Percentiles rank a stretch among this genome's conserved stretches.
Conservation (phyloP, 2,888 invertebrate genomes). For the Trachelus tabidus region DNA sequence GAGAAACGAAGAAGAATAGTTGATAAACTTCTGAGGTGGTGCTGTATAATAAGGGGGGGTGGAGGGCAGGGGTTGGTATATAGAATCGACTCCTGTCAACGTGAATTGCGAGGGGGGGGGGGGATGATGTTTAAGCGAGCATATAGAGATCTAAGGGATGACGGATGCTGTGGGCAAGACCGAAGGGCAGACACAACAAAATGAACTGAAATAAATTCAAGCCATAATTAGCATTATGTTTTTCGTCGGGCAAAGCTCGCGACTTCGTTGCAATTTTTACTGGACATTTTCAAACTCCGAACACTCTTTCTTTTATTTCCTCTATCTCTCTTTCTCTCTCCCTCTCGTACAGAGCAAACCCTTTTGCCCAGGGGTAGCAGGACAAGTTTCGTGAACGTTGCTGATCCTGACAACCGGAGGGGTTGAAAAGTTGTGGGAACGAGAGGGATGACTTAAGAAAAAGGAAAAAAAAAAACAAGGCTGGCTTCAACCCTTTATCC, state of each 20-base stretch:
- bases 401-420: not conserved
- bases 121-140: not conserved
- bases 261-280: constrained; percentile 35
- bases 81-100: not conserved
- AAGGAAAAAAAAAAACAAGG: not conserved
- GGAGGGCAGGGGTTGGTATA: constrained; percentile 1
- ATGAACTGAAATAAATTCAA: constrained; percentile 41
- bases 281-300: not conserved
- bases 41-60: not conserved
- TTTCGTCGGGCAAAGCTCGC: constrained; percentile 23
- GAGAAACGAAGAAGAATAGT: not conserved
- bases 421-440: not conserved
- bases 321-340: not conserved
- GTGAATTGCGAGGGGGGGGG: not conserved
- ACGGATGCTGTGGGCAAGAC: constrained; percentile 23
- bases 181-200: constrained; percentile 41
- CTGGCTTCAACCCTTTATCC: not conserved
- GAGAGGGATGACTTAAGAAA: not conserved
- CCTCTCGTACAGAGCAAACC: not conserved
- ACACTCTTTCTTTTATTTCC: not conserved
- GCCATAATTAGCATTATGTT: constrained; percentile 50
- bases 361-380: not conserved
- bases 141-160: not conserved
- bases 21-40: not conserved
- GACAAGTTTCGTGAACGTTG: not conserved